Base-by-base conservation (phyloP, 2,888 invertebrate species). In the Coenonympha glycerion region DNA sequence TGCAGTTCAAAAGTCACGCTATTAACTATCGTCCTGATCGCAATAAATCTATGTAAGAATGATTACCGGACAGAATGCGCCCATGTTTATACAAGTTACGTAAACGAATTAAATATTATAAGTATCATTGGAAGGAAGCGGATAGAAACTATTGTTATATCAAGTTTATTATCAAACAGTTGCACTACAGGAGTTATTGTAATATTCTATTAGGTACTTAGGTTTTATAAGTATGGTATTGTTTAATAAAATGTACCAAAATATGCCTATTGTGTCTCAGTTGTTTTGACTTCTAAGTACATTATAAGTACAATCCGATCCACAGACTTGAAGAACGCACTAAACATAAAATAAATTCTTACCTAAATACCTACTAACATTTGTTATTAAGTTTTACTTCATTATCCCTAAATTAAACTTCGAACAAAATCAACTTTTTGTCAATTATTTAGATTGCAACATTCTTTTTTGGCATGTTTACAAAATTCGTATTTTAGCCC, bases 111-210 rank as follows among this genome's bases (percentile, higher is more conserved):
- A 26, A n/a, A 15, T 24, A 46, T 31, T 47, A 44, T 28, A 34
- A 34, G 34, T 49, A 49, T 41, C 11, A 51, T 21, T n/a, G 21
- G 33, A n/a, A 44, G 44, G 50, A 50, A 47, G 26, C 53, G 51
- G 55, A 53, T 45, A 52, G 55, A 52, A 51, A 52, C 54, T 31
- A 33, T 28, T 39, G 46, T 51, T 62, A 62, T 59, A 61, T 62
- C 34, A 41, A 31, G 44, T 45, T 28, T 39, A 51, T 47, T 58
- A 51, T 56, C 49, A 65, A 63, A 65, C 62, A 62, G 55, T 41
- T 47, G 52, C 36, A 21, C 51, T 40, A 16, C 31, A 8, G 40
- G 45, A 36, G 13, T 13, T 57, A 53, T 61, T 57, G 53, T 57
- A 34, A 33, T 22, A 18, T 49, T 54, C 46, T 48, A 46, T 54